phyloP scores from a whole-genome alignment of 2,888 invertebrate genomes.

The Drosophila subsilvestris region DNA sequence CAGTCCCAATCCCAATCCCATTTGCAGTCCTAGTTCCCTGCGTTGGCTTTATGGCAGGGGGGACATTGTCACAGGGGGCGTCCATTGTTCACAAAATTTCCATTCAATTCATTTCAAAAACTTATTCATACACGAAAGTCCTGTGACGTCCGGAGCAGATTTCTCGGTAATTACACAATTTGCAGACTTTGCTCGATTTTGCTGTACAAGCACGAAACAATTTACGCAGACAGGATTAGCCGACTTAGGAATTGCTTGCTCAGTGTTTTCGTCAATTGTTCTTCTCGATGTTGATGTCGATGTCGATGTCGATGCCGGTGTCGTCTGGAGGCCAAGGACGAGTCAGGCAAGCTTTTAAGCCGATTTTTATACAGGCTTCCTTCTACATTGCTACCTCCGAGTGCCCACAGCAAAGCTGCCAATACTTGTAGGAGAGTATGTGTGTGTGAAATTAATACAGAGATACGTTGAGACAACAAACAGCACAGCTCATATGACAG shows the following conservation, averaged over 20 bases:
- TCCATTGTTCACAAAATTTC: background rate
- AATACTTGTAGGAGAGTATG: constrained; percentile 19
- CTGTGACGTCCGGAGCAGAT: background rate
- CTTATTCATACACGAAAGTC: background rate
- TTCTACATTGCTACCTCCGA: background rate
- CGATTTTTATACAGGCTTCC: constrained; percentile 25
- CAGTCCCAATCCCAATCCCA: too few relatives aligned
- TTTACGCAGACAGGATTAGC: constrained; percentile 60
- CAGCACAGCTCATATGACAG: constrained; percentile 45
- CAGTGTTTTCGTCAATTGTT: constrained; percentile 30
- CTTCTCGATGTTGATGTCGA: background rate
- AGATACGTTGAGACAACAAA: constrained; percentile 31
- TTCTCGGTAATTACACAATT: constrained; percentile 19
- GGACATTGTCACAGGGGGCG: background rate
- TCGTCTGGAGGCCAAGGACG: constrained; percentile 24
- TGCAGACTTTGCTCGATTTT: constrained; percentile 41
- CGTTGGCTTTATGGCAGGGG: background rate
- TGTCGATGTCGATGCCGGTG: background rate
- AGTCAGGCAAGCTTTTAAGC: constrained; percentile 31
- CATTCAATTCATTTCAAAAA: background rate
- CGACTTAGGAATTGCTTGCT: constrained; percentile 31
- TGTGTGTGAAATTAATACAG: constrained; percentile 35
- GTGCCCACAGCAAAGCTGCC: background rate
- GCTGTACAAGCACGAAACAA: constrained; percentile 38
- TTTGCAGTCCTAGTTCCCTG: background rate